These are phyloP conservation scores for Chloebia gouldiae DNA, from an alignment of 2,113 vertebrate genomes.

Conservation along the genomic window DNA sequence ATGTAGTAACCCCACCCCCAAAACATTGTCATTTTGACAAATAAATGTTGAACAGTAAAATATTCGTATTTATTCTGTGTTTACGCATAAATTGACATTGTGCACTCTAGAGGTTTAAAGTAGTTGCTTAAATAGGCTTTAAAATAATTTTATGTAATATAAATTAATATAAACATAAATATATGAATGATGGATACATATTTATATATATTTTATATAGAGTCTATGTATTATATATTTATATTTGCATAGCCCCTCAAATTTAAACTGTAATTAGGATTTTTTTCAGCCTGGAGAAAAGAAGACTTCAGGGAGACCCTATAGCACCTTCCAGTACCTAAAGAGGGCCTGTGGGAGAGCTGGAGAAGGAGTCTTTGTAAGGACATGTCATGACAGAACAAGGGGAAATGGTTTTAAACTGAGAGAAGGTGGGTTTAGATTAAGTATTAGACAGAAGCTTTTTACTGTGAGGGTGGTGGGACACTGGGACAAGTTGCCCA, in stretches of 20 bases:
- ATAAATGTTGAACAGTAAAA: not conserved
- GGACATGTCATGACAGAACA: not conserved
- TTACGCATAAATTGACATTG: not conserved
- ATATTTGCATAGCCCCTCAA: not conserved
- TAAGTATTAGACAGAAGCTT: not conserved
- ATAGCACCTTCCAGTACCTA: not conserved
- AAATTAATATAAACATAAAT: not conserved
- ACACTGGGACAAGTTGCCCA: not conserved
- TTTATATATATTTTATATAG: not conserved
- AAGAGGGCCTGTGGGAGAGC: too few species aligned
- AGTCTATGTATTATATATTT: not conserved
- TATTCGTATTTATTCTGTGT: rapidly evolving
- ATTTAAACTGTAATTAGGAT: not conserved
- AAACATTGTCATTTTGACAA: not conserved
- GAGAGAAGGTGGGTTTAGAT: not conserved
- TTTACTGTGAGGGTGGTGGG: too few species aligned
- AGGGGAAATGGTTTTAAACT: not conserved
- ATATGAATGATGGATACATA: not conserved
- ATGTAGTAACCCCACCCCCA: not conserved
- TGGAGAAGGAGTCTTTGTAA: not conserved
- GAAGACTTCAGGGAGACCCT: not conserved
- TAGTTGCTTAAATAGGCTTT: not conserved
- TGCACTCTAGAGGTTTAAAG: not conserved
- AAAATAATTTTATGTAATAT: not conserved
- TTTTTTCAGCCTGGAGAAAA: not conserved